Percentiles rank a stretch among this genome's conserved stretches.
These are phyloP conservation scores for Psilopogon haemacephalus DNA, from an alignment of 2,113 vertebrate species.

Conservation along the genomic window DNA sequence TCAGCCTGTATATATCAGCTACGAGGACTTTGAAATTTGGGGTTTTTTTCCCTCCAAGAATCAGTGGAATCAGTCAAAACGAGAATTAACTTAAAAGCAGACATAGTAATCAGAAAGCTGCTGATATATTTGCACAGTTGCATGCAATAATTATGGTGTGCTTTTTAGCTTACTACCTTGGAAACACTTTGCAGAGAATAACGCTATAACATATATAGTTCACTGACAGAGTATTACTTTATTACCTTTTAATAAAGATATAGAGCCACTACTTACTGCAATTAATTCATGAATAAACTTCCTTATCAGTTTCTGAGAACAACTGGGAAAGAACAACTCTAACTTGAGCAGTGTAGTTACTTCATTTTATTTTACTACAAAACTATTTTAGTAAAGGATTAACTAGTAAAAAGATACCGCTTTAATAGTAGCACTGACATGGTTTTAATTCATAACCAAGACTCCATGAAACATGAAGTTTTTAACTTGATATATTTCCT, in stretches of 20 bases:
- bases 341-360: not conserved
- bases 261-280: not conserved
- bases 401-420: not conserved
- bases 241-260: not conserved
- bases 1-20: fast-evolving
- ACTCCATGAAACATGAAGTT: not conserved
- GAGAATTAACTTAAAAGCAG: not conserved
- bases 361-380: not conserved
- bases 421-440: not conserved
- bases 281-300: not conserved
- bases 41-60: not conserved
- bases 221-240: not conserved
- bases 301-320: not conserved
- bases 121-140: not conserved
- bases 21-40: not conserved
- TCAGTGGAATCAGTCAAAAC: not conserved
- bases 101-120: not conserved
- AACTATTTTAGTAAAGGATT: not conserved
- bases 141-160: not conserved
- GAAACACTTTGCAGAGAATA: not conserved
- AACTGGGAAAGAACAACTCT: not conserved
- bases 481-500: not conserved
- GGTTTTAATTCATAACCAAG: not conserved
- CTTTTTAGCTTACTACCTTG: not conserved
- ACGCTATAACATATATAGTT: not conserved